Percentiles rank a stretch among this genome's conserved stretches.
Conservation (phyloP, 2,888 invertebrate genomes). For the Quadroppia sp. region DNA sequence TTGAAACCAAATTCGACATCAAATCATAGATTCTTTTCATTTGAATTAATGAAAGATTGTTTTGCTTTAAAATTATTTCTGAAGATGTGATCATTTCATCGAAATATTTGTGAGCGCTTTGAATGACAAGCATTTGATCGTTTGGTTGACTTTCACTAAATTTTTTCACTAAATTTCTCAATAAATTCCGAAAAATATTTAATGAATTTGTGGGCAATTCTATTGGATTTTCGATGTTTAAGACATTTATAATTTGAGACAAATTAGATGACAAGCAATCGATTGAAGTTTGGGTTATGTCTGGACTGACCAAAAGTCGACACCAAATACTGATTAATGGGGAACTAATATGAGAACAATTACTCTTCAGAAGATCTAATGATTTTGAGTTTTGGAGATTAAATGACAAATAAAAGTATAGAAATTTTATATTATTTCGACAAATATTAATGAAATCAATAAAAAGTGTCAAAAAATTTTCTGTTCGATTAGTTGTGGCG, state of each 20-base stretch:
- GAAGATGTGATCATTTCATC: background rate
- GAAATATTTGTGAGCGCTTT: background rate
- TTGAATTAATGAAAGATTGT: background rate
- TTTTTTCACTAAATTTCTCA: slow-evolving; percentile 1
- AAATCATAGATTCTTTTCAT: background rate
- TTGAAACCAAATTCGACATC: slow-evolving; percentile 2
- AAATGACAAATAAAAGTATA: background rate
- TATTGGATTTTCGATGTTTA: background rate
- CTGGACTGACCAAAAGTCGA: slow-evolving; percentile 14
- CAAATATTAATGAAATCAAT: background rate
- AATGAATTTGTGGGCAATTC: background rate
- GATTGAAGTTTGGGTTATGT: background rate
- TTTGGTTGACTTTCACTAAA: background rate
- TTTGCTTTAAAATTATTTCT: background rate
- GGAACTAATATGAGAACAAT: background rate
- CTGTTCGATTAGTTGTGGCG: background rate
- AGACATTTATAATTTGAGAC: background rate
- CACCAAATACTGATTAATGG: slow-evolving; percentile 13
- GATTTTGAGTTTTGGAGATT: background rate
- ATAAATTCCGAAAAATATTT: background rate
- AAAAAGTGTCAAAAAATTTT: background rate
- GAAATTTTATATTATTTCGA: background rate
- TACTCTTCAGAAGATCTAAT: background rate
- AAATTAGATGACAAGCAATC: background rate
- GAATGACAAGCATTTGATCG: background rate